A percentile compares a stretch with the other conserved stretches of the same genome.
Conservation (phyloP, 2,797 vertebrate genomes). For the Odontamblyopus lacepedii region DNA sequence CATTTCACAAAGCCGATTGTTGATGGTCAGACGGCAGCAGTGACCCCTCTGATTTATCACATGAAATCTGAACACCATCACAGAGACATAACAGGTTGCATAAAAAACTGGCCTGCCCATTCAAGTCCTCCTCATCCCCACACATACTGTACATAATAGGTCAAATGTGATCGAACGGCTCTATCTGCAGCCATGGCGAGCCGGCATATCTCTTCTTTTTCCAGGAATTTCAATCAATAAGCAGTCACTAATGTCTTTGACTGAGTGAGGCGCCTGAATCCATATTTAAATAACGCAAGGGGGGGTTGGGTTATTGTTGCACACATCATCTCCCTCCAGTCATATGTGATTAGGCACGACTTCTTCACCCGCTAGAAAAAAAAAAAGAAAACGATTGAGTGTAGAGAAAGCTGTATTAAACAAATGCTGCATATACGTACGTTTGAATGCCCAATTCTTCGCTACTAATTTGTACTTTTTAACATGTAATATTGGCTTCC, state of each 20-base stretch:
- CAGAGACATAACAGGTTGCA: conserved; percentile 7
- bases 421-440: conserved; percentile 44
- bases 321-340: conserved; percentile 66
- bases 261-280: conserved; percentile 65
- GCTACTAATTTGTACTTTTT: conserved; percentile 35
- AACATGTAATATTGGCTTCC: neutral
- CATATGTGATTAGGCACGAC: conserved; percentile 67
- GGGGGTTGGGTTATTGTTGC: conserved; percentile 41
- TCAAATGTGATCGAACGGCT: conserved; percentile 73
- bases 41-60: neutral
- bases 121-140: conserved; percentile 20
- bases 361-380: conserved; percentile 38
- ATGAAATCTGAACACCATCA: conserved; percentile 8
- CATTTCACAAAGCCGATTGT: neutral
- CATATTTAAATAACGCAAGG: conserved; percentile 73
- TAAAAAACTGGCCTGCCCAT: conserved; percentile 49
- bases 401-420: conserved; percentile 39
- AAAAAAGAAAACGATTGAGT: conserved; percentile 25
- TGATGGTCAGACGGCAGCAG: neutral
- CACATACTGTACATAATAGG: conserved; percentile 65
- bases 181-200: conserved; percentile 50
- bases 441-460: conserved; percentile 25
- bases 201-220: conserved; percentile 65
- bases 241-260: conserved; percentile 74
- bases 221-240: conserved; percentile 77